Evolutionary conservation across 23 tunicate genomes (phyloP), one percentile per base, ranked within the genome.

Genomic region (Botrylloides violaceus): DNA sequence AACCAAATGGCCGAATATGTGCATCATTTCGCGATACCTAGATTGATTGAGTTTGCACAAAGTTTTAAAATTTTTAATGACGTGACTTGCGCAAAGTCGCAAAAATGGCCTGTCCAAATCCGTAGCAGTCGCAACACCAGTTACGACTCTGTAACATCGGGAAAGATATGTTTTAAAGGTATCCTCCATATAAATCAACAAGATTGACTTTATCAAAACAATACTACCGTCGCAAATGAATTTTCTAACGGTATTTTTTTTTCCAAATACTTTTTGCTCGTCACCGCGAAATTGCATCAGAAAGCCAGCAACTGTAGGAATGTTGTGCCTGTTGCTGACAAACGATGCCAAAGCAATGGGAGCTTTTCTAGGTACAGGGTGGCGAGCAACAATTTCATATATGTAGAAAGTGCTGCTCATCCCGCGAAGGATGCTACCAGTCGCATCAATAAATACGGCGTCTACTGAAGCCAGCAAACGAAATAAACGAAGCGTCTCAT

Each of bases 161-260:
- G 15, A 12, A 18, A 0, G 21, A 49, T 65, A 65, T 0, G 19
- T 19, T 18, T 65, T 49, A 0, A 65, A 31, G 12, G 19, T 19
- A 18, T 65, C 71, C 12, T 32, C 55, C 71, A 65, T 65, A 21
- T 12, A 65, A 29, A 29, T n/a, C 38, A 29, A 9, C 23, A 65
- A 29, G 0, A 65, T 33, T 21, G 71, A 65, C 18, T 31, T 27
- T 20, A 65, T 65, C 49, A 65, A 32, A 20, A 33, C 71, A 19
- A 65, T 65, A 65, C 71, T 65, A 15, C 71, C 71, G 21, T 65
- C 71, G 43, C 71, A 65, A 65, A 65, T 32, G 22, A 65, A 29
- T 30, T 12, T 0, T 29, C 47, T 31, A 18, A 32, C 47, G 0
- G 71, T 23, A 20, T 0, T 0, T 32, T 65, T 65, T 18, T 6